A percentile compares a stretch with the other conserved stretches of the same genome.
Evolutionary conservation across 2,797 vertebrate species (phyloP).

Genomic region (Malurus leucopterus): DNA sequence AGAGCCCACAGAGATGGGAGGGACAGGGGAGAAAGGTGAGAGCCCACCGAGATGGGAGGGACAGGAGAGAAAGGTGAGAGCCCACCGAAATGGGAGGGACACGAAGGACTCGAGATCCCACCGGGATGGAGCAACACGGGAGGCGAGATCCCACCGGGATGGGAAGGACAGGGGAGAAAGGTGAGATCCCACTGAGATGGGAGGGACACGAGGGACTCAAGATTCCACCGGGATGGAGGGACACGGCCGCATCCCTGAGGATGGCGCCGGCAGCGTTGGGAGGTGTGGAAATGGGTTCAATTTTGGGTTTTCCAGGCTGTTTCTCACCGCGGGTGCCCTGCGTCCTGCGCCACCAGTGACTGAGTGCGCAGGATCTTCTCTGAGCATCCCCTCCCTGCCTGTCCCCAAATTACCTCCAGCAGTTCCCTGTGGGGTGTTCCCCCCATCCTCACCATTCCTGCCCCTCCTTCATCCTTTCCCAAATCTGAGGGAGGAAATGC

Average conservation of each 20-base stretch:
- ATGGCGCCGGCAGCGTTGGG: accelerated
- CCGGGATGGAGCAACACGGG: too few species aligned
- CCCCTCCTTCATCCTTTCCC: background rate
- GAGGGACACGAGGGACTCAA: background rate
- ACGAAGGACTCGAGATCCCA: too few species aligned
- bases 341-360: accelerated
- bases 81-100: too few species aligned
- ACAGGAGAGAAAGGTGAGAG: too few species aligned
- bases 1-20: background rate
- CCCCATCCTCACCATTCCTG: accelerated
- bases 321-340: background rate
- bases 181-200: accelerated
- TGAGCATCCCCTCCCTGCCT: background rate
- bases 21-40: background rate
- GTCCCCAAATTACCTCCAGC: background rate
- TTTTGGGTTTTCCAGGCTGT: background rate
- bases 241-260: accelerated
- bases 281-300: background rate
- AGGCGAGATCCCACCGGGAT: accelerated
- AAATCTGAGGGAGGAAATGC: background rate
- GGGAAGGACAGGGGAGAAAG: background rate
- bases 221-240: background rate
- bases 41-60: too few species aligned
- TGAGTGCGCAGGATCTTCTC: accelerated
- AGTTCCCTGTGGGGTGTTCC: background rate